Evolutionary conservation across 1,140 invertebrate genomes (phyloP).

Genomic region (Euborellia annulipes): DNA sequence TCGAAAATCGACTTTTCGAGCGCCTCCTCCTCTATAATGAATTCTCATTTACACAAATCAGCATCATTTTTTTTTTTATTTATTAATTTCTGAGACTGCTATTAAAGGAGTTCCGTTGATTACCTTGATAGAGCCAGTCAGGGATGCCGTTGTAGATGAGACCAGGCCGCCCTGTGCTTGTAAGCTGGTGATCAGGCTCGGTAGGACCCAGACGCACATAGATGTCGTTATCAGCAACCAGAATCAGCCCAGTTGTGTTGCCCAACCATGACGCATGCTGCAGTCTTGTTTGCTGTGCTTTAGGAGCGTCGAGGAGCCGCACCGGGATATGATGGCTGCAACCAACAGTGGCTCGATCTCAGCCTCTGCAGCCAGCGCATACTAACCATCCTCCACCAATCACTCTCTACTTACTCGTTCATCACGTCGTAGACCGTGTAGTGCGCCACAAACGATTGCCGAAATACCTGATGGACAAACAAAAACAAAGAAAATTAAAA

Average conservation of each 20-base stretch:
- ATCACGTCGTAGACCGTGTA: slow-evolving; percentile 74
- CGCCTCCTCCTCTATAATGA: too few species aligned
- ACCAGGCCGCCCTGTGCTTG: slow-evolving; percentile 53
- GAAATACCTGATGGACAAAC: slow-evolving; percentile 48
- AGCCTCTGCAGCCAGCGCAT: neutral
- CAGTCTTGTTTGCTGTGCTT: slow-evolving; percentile 47
- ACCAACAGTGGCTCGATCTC: slow-evolving; percentile 3
- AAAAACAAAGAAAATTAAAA: slow-evolving; percentile 1
- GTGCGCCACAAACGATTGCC: slow-evolving; percentile 60
- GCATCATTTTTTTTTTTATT: too few species aligned
- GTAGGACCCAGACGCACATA: slow-evolving; percentile 54
- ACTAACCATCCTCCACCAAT: neutral
- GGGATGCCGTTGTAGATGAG: slow-evolving; percentile 79
- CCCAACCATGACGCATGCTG: slow-evolving; percentile 66
- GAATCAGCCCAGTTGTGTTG: slow-evolving; percentile 47
- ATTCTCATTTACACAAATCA: too few species aligned
- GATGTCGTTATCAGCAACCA: slow-evolving; percentile 73
- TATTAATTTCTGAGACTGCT: too few species aligned
- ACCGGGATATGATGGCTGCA: slow-evolving; percentile 64
- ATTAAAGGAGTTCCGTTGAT: too few species aligned
- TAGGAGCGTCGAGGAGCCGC: slow-evolving; percentile 43
- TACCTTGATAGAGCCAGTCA: slow-evolving; percentile 89
- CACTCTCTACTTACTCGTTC: slow-evolving; percentile 51
- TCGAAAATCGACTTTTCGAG: too few species aligned
- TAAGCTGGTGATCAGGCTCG: slow-evolving; percentile 46